These are phyloP conservation scores for Lanistes nyassanus DNA, from an alignment of 1,140 invertebrate genomes.

Conservation along the genomic window DNA sequence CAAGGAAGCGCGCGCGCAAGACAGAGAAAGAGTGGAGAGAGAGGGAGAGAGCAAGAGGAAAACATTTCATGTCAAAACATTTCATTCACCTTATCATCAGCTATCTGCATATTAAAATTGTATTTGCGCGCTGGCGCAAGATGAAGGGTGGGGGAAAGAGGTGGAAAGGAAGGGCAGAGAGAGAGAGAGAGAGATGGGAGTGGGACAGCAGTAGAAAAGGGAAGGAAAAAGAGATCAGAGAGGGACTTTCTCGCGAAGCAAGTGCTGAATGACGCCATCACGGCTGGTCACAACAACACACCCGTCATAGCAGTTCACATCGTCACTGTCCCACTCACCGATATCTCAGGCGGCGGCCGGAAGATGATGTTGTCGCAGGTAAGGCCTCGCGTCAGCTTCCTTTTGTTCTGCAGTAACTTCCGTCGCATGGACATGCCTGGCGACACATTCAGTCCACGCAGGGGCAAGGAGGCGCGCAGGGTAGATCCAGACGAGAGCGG, in stretches of 20 bases:
- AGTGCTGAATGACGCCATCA: not conserved
- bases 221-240: not conserved
- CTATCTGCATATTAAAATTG: too few species aligned
- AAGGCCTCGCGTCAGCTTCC: slow-evolving; percentile 34
- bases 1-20: too few species aligned
- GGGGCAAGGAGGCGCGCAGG: too few species aligned
- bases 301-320: not conserved
- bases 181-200: slow-evolving; percentile 8
- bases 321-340: not conserved
- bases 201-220: not conserved
- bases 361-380: slow-evolving; percentile 33
- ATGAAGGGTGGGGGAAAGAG: too few species aligned
- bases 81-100: too few species aligned
- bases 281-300: not conserved
- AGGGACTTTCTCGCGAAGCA: too few species aligned
- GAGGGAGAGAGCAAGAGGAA: slow-evolving; percentile 6
- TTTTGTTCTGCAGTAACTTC: slow-evolving; percentile 36
- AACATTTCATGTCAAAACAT: too few species aligned
- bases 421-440: slow-evolving; percentile 34
- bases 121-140: too few species aligned
- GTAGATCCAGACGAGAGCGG: too few species aligned
- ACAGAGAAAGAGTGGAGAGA: slow-evolving; percentile 2
- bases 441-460: slow-evolving; percentile 8
- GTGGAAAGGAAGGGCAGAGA: slow-evolving; percentile 11
- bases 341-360: slow-evolving; percentile 27